A percentile compares a stretch with the other conserved stretches of the same genome.
These are phyloP conservation scores for Pseudolaguvia tuberculata DNA, from an alignment of 2,113 vertebrate species.

Conservation along the genomic window DNA sequence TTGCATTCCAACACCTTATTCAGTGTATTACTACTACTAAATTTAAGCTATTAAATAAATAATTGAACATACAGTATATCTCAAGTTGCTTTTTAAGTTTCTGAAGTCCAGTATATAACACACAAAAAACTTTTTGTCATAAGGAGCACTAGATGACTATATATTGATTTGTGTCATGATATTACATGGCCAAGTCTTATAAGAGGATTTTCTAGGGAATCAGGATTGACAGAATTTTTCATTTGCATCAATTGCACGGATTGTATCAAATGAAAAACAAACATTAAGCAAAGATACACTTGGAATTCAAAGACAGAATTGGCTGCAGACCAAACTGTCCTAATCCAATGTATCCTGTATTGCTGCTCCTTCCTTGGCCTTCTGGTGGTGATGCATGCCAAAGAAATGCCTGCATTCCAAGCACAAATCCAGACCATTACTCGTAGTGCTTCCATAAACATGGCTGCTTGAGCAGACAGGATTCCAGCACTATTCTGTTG, in stretches of 20 bases:
- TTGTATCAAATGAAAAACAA: background rate
- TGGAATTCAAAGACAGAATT: conserved; percentile 5
- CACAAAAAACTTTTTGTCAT: background rate
- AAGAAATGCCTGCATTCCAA: conserved; percentile 36
- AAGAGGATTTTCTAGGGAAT: background rate
- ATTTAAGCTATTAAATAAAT: background rate
- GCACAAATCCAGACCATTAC: conserved; percentile 34
- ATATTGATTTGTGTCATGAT: background rate
- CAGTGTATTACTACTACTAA: background rate
- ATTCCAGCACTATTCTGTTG: conserved; percentile 44
- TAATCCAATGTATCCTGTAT: conserved; percentile 28
- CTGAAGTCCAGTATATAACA: background rate
- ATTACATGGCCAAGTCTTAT: background rate
- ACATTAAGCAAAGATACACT: background rate
- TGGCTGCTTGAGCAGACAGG: conserved; percentile 24
- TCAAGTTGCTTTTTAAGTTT: too few species aligned
- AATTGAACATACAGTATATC: background rate
- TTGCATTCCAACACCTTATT: too few species aligned
- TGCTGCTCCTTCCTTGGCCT: conserved; percentile 21
- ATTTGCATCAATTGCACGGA: background rate
- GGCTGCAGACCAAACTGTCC: background rate
- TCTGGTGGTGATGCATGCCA: conserved; percentile 24
- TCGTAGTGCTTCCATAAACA: conserved; percentile 41
- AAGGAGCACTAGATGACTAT: background rate
- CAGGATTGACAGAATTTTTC: background rate